phyloP scores from a whole-genome alignment of 2,797 vertebrate genomes.

The Pelochelys cantorii region DNA sequence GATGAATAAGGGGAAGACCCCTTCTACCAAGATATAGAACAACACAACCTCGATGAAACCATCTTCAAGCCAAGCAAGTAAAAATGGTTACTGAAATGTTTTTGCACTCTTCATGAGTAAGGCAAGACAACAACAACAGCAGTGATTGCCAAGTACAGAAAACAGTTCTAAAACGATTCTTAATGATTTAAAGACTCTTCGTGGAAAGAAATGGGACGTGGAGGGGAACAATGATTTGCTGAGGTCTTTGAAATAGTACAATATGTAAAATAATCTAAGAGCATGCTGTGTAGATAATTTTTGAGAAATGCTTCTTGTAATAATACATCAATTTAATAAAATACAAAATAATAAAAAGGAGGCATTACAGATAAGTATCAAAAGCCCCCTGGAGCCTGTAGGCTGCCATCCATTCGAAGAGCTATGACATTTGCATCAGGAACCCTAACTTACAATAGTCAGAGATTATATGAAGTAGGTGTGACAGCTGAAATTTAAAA shows the following conservation, averaged over 20 bases:
- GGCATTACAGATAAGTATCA: background rate
- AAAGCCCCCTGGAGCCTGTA: background rate
- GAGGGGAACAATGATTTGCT: background rate
- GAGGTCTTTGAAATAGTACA: background rate
- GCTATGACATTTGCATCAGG: background rate
- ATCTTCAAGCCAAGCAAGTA: background rate
- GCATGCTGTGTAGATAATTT: background rate
- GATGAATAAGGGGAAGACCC: too few species aligned
- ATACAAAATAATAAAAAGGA: background rate
- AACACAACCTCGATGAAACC: background rate
- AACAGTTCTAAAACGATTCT: background rate
- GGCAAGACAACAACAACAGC: conserved; percentile 12
- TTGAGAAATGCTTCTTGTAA: background rate
- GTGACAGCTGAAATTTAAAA: background rate
- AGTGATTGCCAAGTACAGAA: background rate
- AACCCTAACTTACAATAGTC: background rate
- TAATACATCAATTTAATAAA: background rate
- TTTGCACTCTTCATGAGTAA: conserved; percentile 1
- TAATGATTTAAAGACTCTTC: conserved; percentile 2
- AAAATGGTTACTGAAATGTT: background rate
- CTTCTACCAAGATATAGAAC: background rate
- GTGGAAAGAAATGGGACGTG: background rate
- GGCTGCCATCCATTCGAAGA: too few species aligned
- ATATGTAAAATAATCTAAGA: background rate
- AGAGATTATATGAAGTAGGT: background rate